Conservation (phyloP, 2,888 invertebrate species). For the Timema podura region DNA sequence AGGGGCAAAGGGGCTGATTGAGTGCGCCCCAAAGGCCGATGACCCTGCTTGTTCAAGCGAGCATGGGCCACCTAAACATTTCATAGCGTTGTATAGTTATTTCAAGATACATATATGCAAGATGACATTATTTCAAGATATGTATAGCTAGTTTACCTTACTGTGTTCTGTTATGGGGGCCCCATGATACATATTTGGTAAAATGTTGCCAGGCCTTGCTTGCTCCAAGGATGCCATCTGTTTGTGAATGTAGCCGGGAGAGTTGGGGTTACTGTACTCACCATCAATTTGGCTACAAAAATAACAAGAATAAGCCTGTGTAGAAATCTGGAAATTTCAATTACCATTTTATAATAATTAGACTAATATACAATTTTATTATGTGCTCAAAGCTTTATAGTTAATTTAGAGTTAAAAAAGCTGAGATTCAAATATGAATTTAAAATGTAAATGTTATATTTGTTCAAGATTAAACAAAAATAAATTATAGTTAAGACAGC, state of each 20-base stretch:
- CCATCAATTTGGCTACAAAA: constrained; percentile 41
- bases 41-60: constrained; percentile 66
- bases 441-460: too few species aligned
- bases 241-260: constrained; percentile 49
- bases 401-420: too few species aligned
- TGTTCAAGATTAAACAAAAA: too few species aligned
- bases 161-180: constrained; percentile 62
- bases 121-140: neutral
- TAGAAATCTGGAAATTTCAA: neutral
- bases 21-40: constrained; percentile 79
- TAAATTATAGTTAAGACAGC: too few species aligned
- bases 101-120: neutral
- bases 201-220: constrained; percentile 27
- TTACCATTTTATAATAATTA: neutral
- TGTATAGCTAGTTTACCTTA: constrained; percentile 39
- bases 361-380: neutral
- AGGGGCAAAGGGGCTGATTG: constrained; percentile 90
- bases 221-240: constrained; percentile 53
- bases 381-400: neutral
- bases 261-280: constrained; percentile 46
- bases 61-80: constrained; percentile 53
- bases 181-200: constrained; percentile 43
- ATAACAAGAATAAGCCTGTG: neutral
- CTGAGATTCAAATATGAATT: too few species aligned
- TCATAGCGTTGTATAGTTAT: constrained; percentile 16